Evolutionary conservation across 2,888 invertebrate genomes (phyloP).

Genomic region (Scaptomyza flava): DNA sequence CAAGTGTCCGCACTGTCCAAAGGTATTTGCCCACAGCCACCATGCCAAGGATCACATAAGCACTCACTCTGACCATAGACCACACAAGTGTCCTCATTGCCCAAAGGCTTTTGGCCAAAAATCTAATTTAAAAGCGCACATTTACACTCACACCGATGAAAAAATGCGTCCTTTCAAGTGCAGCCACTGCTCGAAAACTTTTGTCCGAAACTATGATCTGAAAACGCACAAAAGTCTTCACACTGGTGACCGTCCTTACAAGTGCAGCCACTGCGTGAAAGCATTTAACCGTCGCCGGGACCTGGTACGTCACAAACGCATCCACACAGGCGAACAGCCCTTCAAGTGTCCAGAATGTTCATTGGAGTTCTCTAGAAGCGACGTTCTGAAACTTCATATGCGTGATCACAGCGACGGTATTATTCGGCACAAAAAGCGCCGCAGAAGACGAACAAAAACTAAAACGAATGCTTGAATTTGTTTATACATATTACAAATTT

Average conservation of each 20-base stretch:
- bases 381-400: slow-evolving; percentile 10
- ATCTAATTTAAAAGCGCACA: slow-evolving; percentile 21
- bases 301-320: slow-evolving; percentile 18
- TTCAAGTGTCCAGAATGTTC: slow-evolving; percentile 23
- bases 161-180: slow-evolving; percentile 20
- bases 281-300: slow-evolving; percentile 16
- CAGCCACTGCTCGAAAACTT: slow-evolving; percentile 13
- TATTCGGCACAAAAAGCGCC: background rate
- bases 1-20: slow-evolving; percentile 28
- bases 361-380: slow-evolving; percentile 13
- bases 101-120: slow-evolving; percentile 21
- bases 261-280: slow-evolving; percentile 22
- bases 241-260: slow-evolving; percentile 11
- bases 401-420: background rate
- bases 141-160: slow-evolving; percentile 6
- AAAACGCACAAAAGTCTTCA: slow-evolving; percentile 15
- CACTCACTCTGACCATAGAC: slow-evolving; percentile 10
- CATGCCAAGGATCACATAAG: slow-evolving; percentile 22
- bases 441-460: background rate
- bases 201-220: slow-evolving; percentile 26
- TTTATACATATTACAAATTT: background rate
- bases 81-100: slow-evolving; percentile 37
- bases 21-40: slow-evolving; percentile 15
- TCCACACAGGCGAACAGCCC: slow-evolving; percentile 21
- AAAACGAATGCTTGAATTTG: background rate